Conservation (phyloP, 2,113 vertebrate genomes). For the Strix uralensis region DNA sequence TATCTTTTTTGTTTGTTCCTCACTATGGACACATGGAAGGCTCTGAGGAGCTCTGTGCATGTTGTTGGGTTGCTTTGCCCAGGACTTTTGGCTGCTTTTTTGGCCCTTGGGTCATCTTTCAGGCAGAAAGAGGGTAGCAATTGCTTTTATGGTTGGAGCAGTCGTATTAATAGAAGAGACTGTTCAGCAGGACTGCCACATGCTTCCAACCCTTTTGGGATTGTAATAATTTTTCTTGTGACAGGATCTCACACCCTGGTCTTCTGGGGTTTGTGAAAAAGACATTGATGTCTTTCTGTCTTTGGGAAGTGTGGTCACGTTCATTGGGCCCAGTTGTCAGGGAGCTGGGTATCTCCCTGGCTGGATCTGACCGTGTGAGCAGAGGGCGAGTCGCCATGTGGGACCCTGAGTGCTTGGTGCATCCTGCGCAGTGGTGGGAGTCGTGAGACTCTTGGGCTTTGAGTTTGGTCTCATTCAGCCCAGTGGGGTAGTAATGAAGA, state of each 20-base stretch:
- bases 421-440: not conserved
- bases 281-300: not conserved
- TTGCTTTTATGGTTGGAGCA: not conserved
- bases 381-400: fast-evolving
- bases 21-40: fast-evolving
- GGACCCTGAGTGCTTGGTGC: not conserved
- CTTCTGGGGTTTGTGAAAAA: not conserved
- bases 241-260: not conserved
- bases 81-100: not conserved
- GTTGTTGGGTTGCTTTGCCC: not conserved
- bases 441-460: fast-evolving
- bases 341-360: not conserved
- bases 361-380: fast-evolving
- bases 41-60: not conserved
- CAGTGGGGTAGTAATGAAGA: not conserved
- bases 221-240: not conserved
- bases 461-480: not conserved
- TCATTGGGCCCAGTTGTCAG: not conserved
- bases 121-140: not conserved
- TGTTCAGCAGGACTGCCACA: fast-evolving
- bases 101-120: not conserved
- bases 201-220: not conserved
- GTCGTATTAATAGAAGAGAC: not conserved
- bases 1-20: not conserved
- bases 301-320: not conserved